Base-by-base conservation (phyloP, 2,888 invertebrate genomes). In the Andrena marginata region DNA sequence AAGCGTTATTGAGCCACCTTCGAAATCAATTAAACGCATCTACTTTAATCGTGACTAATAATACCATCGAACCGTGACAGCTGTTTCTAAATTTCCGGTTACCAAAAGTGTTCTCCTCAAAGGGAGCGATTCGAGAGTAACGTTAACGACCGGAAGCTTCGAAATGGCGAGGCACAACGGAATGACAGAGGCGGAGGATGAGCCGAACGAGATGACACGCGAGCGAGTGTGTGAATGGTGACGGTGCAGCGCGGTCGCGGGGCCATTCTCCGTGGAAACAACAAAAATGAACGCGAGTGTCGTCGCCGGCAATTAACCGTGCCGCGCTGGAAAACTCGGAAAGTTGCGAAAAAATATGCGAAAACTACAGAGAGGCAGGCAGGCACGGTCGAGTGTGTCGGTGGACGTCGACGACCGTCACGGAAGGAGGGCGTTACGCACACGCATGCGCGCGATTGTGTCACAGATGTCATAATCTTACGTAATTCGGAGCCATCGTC, bases 391-490 rank as follows among this genome's bases (percentile, higher is more conserved):
- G 33, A 26, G 29, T 42, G 77, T 60, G 77, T 73, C 85, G 77
- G 71, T 62, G 63, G 76, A 78, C 77, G 85, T 77, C 75, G 79
- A 82, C 79, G 85, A 82, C 77, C 79, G 88, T 89, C 88, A 90
- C 88, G 90, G 88, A 92, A 91, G 89, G 92, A 91, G 92, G 92
- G 91, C 92, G 92, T 91, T 87, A 84, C 90, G 87, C 87, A 85
- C 80, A 87, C 90, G 87, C 89, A 87, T 85, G 85, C 84, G 77
- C 82, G 77, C 89, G 91, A 92, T 92, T 92, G 93, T 92, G 92
- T 92, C 92, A 92, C 88, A 90, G 92, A 93, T 93, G 93, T 93
- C 92, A 93, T 93, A 93, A 93, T 92, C 90, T 93, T 92, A 90
- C 91, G 90, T 92, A 93, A 93, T 91, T 89, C 80, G 84, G 80